phyloP scores from a whole-genome alignment of 2,797 vertebrate species.

The Clarias platycephalus region DNA sequence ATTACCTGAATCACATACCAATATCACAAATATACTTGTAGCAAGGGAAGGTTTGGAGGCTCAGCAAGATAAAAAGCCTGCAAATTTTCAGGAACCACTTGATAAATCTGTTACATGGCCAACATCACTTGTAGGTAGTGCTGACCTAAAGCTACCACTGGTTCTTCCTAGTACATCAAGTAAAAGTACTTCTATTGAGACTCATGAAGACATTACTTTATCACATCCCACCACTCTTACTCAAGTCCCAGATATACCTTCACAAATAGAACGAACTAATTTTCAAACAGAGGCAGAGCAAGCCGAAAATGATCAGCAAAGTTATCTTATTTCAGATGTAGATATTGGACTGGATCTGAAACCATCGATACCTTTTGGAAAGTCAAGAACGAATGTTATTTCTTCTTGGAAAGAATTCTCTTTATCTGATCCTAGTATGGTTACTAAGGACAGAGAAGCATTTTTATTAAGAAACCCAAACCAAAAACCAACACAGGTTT shows the following conservation, averaged over 20 bases:
- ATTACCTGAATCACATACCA: neutral
- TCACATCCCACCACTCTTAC: neutral
- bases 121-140: too few relatives aligned
- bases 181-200: neutral
- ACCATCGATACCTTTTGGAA: neutral
- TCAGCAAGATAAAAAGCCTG: conserved; percentile 4
- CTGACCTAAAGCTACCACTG: neutral
- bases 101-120: neutral
- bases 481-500: neutral
- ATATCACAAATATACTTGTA: neutral
- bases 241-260: neutral
- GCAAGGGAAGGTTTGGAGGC: neutral
- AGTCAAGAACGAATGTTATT: conserved; percentile 10
- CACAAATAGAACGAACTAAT: neutral
- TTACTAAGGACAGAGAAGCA: neutral
- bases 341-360: neutral
- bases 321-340: neutral
- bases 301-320: neutral
- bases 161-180: neutral
- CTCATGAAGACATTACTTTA: conserved; percentile 4
- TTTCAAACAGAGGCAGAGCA: neutral
- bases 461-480: neutral
- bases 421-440: neutral
- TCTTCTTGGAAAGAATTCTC: neutral
- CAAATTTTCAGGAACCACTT: conserved; percentile 1